A percentile compares a stretch with the other conserved stretches of the same genome.
These are phyloP conservation scores for Pollenia griseotomentosa DNA, from an alignment of 2,888 invertebrate species.

Conservation along the genomic window DNA sequence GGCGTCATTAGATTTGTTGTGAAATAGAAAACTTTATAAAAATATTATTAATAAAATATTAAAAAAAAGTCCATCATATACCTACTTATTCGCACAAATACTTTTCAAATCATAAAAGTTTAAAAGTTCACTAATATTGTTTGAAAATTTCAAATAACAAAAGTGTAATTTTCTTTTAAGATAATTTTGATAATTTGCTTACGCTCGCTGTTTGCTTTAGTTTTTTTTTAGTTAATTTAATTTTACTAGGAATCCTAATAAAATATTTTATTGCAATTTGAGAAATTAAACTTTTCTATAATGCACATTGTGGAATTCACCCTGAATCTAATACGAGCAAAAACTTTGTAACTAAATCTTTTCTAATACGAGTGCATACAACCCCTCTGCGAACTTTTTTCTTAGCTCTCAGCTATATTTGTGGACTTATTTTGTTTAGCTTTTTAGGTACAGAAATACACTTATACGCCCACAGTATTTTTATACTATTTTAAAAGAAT, in stretches of 20 bases:
- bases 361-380: slow-evolving; percentile 48
- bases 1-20: slow-evolving; percentile 64
- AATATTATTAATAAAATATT: background rate
- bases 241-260: slow-evolving; percentile 37
- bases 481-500: slow-evolving; percentile 7
- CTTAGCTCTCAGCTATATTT: slow-evolving; percentile 14
- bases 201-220: background rate
- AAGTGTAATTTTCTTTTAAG: background rate
- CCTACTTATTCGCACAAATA: background rate
- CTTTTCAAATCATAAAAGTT: slow-evolving; percentile 19
- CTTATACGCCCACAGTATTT: slow-evolving; percentile 18
- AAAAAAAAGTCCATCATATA: background rate
- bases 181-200: slow-evolving; percentile 3
- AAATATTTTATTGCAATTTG: slow-evolving; percentile 18
- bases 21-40: slow-evolving; percentile 63
- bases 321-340: slow-evolving; percentile 68
- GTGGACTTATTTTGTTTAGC: slow-evolving; percentile 31
- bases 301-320: slow-evolving; percentile 69
- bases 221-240: background rate
- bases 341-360: slow-evolving; percentile 69
- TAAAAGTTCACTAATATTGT: slow-evolving; percentile 28
- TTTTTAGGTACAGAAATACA: slow-evolving; percentile 26
- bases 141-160: slow-evolving; percentile 19
- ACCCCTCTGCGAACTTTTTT: slow-evolving; percentile 34
- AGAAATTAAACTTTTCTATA: slow-evolving; percentile 44